Percentiles rank a stretch among this genome's conserved stretches.
These are phyloP conservation scores for Arnoldichthys spilopterus DNA, from an alignment of 2,797 vertebrate genomes.

Conservation along the genomic window DNA sequence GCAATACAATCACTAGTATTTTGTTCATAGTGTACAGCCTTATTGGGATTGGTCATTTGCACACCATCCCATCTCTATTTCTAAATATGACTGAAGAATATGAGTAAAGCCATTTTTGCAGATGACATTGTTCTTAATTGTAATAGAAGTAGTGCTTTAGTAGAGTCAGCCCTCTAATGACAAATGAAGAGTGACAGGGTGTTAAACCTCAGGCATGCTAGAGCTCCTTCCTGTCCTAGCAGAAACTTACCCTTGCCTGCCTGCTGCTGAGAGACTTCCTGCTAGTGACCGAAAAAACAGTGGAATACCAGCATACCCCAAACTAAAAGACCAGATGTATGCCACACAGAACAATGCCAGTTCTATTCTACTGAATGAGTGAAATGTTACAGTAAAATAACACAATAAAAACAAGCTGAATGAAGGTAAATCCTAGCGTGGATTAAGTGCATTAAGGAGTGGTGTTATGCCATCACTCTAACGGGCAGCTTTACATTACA, in stretches of 20 bases:
- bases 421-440: no score
- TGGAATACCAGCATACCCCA: slow-evolving; percentile 1
- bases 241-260: slow-evolving; percentile 60
- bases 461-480: no score
- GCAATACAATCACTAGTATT: background rate
- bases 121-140: background rate
- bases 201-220: slow-evolving; percentile 71
- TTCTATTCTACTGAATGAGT: slow-evolving; percentile 7
- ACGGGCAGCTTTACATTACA: background rate
- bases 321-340: slow-evolving; percentile 15
- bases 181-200: slow-evolving; percentile 69
- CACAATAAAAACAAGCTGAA: background rate
- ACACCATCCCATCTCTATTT: background rate
- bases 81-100: background rate
- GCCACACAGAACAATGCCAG: background rate
- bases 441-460: no score
- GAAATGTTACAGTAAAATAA: background rate
- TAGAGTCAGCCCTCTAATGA: slow-evolving; percentile 38
- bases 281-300: slow-evolving; percentile 2
- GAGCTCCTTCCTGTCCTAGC: slow-evolving; percentile 61
- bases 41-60: background rate
- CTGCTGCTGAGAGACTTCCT: slow-evolving; percentile 52
- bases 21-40: background rate
- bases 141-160: background rate
- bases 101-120: background rate